Evolutionary conservation across 1,140 invertebrate genomes (phyloP), one percentile per base, ranked within the genome.

Genomic region (Atta colombica): DNA sequence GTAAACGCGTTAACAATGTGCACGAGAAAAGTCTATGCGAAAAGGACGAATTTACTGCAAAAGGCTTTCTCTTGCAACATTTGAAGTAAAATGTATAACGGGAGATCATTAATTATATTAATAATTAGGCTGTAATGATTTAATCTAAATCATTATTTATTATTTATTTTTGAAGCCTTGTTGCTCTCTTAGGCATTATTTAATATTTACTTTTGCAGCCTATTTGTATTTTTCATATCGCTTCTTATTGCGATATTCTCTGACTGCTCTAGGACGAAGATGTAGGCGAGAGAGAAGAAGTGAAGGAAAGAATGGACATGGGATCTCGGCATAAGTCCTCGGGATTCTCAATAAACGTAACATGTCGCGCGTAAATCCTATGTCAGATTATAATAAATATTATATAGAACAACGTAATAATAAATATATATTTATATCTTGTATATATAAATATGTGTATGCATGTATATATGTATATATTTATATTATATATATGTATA

Each of bases 371-470:
- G 87, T 90, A 84, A 91, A 91, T 84, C 80, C 85, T 91, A 89
- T 80, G 71, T 87, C 88, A 85, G 85, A 90, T 94, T 92, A 93
- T 91, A 95, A 95, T 95, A 95, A 95, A 95, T 95, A 95, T 95
- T 95, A 94, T 92, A 95, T 92, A 94, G 93, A 94, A 94, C 91
- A 95, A 95, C 94, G 93, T 93, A 95, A 95, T 95, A 94, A 95
- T 95, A 95, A 95, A 94, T 95, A 94, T 94, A 93, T 94, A 93
- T 94, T 91, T 90, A 89, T 89, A 91, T 86, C n/a, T 87, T 91
- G 89, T 93, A 93, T 93, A 89, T 93, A 90, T 94, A 92, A 94
- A 90, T 45, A 45, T 93, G 72, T 89, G 87, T 92, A 88, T 92
- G 5, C 55, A 2, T 87, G 89, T 91, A 89, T 93, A 72, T 90